Percentiles rank a stretch among this genome's conserved stretches.
phyloP scores from a whole-genome alignment of 2,888 invertebrate species.

The Drosophila borealis region DNA sequence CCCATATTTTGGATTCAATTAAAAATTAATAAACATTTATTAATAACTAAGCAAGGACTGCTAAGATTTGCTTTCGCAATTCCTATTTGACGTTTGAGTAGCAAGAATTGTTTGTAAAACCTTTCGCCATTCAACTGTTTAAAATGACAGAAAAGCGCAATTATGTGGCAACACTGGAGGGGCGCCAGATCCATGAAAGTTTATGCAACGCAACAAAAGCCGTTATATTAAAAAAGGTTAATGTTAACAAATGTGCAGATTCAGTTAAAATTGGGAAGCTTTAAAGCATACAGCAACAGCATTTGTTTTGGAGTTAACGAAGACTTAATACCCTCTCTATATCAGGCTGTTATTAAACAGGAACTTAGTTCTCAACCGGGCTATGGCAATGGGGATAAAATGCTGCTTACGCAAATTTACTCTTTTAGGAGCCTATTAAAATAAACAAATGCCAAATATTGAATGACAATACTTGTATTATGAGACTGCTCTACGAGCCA shows the following conservation, averaged over 20 bases:
- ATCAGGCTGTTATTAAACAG: too few species aligned
- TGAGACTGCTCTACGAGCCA: not conserved
- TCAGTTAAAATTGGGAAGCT: too few species aligned
- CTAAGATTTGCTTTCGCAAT: constrained; percentile 12
- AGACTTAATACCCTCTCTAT: too few species aligned
- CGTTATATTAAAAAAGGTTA: not conserved
- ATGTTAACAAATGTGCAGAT: not conserved
- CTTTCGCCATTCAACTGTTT: not conserved
- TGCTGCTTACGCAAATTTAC: too few species aligned
- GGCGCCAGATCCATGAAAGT: not conserved
- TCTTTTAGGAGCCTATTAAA: too few species aligned
- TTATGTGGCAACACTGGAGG: not conserved
- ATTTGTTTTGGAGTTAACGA: too few species aligned
- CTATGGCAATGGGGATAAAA: too few species aligned
- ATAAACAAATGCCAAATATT: not conserved
- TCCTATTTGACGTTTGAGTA: not conserved
- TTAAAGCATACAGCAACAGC: too few species aligned
- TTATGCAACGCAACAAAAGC: not conserved
- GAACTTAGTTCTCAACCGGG: too few species aligned
- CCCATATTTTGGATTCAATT: constrained; percentile 44
- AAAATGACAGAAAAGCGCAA: constrained; percentile 8
- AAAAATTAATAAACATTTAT: not conserved
- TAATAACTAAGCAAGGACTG: not conserved
- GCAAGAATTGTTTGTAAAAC: not conserved
- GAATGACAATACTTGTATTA: not conserved